phyloP scores from a whole-genome alignment of 2,888 invertebrate genomes.

The Hirudinaria manillensis region DNA sequence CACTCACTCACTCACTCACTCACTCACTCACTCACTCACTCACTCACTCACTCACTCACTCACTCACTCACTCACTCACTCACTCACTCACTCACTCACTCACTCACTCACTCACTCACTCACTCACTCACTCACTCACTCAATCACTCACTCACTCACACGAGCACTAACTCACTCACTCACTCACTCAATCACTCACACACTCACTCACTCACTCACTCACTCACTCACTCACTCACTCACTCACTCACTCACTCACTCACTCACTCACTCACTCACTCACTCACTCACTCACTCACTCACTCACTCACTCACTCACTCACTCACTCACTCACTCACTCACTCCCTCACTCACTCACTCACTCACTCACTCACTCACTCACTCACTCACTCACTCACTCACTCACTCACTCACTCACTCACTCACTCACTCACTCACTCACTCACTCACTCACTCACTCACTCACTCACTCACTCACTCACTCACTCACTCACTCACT shows the following conservation, averaged over 20 bases:
- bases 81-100: constrained; percentile 29
- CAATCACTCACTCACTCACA: constrained; percentile 31
- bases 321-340: constrained; percentile 30
- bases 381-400: constrained; percentile 31
- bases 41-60: constrained; percentile 31
- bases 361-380: constrained; percentile 31
- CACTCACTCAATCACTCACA: constrained; percentile 30
- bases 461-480: constrained; percentile 31
- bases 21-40: constrained; percentile 31
- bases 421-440: constrained; percentile 29
- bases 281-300: constrained; percentile 31
- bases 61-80: constrained; percentile 31
- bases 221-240: constrained; percentile 30
- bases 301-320: constrained; percentile 31
- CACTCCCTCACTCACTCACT: constrained; percentile 30
- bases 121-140: constrained; percentile 31
- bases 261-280: constrained; percentile 31
- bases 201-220: constrained; percentile 30
- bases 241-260: constrained; percentile 31
- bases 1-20: constrained; percentile 30
- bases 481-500: constrained; percentile 31
- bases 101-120: constrained; percentile 31
- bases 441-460: constrained; percentile 31
- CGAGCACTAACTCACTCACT: not conserved
- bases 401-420: constrained; percentile 31